Conservation (phyloP, 2,888 invertebrate species). For the Hypomecis atomaria region DNA sequence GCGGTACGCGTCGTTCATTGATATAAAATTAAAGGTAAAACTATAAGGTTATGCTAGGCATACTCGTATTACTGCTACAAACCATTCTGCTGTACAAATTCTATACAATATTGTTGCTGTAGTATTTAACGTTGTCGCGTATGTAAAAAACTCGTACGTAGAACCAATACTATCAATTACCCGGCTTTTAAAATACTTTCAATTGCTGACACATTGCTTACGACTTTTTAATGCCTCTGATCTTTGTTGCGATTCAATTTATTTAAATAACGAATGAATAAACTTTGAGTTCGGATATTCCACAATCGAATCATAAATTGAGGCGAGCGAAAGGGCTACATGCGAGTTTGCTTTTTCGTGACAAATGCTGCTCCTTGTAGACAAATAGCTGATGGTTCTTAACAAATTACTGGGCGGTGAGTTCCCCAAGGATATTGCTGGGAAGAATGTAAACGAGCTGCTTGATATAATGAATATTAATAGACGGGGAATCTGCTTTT, state of each 20-base stretch:
- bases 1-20: no score
- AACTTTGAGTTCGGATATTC: conserved; percentile 52
- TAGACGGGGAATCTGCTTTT: conserved; percentile 46
- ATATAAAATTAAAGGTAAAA: no score
- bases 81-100: no score
- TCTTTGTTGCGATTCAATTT: conserved; percentile 40
- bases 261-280: conserved; percentile 47
- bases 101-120: no score
- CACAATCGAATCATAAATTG: conserved; percentile 67
- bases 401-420: conserved; percentile 63
- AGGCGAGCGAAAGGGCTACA: conserved; percentile 49
- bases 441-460: conserved; percentile 60
- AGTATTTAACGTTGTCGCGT: no score
- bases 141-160: conserved; percentile 6
- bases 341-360: conserved; percentile 54
- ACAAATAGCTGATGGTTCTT: conserved; percentile 69
- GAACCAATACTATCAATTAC: conserved; percentile 26
- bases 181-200: conserved; percentile 29
- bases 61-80: no score
- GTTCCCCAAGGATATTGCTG: conserved; percentile 50
- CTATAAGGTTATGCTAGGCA: no score
- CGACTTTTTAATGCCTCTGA: conserved; percentile 35
- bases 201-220: conserved; percentile 35
- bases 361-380: conserved; percentile 66
- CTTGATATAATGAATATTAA: conserved; percentile 67